phyloP scores from a whole-genome alignment of 2,888 invertebrate species.

The Emmelina monodactyla region DNA sequence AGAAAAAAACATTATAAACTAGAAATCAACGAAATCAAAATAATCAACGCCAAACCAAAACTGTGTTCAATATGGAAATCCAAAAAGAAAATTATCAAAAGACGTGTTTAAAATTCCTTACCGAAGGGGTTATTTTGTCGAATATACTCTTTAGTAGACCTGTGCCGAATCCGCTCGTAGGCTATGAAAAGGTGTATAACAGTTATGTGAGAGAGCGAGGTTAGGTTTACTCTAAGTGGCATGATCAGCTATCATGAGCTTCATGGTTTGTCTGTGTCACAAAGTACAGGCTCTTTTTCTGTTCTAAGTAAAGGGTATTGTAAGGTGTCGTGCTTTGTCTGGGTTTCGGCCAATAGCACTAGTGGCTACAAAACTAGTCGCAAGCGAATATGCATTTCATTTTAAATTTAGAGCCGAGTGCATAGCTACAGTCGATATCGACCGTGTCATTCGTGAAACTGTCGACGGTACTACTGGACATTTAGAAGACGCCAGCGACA shows the following conservation, averaged over 20 bases:
- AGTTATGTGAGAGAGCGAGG: conserved; percentile 63
- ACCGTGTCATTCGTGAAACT: conserved; percentile 42
- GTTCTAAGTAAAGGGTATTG: conserved; percentile 50
- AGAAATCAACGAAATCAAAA: conserved; percentile 36
- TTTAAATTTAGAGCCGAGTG: conserved; percentile 61
- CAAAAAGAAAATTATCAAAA: conserved; percentile 38
- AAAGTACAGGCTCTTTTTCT: conserved; percentile 65
- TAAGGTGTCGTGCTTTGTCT: conserved; percentile 62
- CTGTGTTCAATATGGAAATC: conserved; percentile 33
- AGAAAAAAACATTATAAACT: conserved; percentile 28
- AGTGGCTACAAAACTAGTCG: conserved; percentile 63
- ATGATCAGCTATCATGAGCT: conserved; percentile 50
- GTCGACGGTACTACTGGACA: conserved; percentile 53
- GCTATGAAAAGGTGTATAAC: conserved; percentile 66
- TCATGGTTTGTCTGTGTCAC: conserved; percentile 60
- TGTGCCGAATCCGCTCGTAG: conserved; percentile 67
- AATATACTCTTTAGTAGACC: conserved; percentile 68
- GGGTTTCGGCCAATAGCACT: conserved; percentile 64
- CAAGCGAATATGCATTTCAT: conserved; percentile 64
- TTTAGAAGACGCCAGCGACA: conserved; percentile 59
- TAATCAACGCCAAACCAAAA: conserved; percentile 43
- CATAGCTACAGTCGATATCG: conserved; percentile 57
- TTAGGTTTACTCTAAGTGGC: conserved; percentile 50
- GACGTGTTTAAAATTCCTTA: conserved; percentile 66
- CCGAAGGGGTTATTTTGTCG: conserved; percentile 69